Evolutionary conservation across 35 echinoderm and acorn worm genomes (phyloP).

Genomic region (Chiridota heheva): DNA sequence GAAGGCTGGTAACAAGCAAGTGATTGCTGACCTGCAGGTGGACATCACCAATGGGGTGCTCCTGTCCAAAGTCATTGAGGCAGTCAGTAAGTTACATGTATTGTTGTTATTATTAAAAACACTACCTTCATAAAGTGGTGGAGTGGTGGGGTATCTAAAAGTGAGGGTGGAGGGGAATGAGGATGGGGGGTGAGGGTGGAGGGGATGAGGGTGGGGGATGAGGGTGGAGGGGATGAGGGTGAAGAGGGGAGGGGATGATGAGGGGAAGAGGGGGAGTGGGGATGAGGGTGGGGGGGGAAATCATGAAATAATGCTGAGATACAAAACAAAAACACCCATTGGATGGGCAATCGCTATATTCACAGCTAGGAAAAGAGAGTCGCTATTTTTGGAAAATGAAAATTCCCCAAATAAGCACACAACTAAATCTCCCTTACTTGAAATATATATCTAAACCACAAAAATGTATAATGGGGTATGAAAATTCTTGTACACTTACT

Average conservation of each 20-base stretch:
- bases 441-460: too few species aligned
- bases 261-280: not conserved
- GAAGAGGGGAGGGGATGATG: not conserved
- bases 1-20: constrained; percentile 69
- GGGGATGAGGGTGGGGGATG: too few species aligned
- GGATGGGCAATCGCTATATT: too few species aligned
- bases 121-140: not conserved
- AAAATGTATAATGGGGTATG: too few species aligned
- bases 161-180: not conserved
- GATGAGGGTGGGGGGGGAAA: not conserved
- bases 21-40: constrained; percentile 88
- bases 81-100: constrained; percentile 86
- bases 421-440: too few species aligned
- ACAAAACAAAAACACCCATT: not conserved
- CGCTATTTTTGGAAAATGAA: too few species aligned
- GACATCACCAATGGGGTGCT: constrained; percentile 89
- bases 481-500: too few species aligned
- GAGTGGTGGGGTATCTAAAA: not conserved
- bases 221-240: not conserved
- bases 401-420: too few species aligned
- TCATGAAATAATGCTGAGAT: not conserved
- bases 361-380: too few species aligned
- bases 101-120: not conserved
- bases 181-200: too few species aligned
- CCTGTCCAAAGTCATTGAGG: constrained; percentile 86